Evolutionary conservation across 2,888 invertebrate species (phyloP), one percentile per base, ranked within the genome.

Genomic region (Paralinhomoeus sp.): DNA sequence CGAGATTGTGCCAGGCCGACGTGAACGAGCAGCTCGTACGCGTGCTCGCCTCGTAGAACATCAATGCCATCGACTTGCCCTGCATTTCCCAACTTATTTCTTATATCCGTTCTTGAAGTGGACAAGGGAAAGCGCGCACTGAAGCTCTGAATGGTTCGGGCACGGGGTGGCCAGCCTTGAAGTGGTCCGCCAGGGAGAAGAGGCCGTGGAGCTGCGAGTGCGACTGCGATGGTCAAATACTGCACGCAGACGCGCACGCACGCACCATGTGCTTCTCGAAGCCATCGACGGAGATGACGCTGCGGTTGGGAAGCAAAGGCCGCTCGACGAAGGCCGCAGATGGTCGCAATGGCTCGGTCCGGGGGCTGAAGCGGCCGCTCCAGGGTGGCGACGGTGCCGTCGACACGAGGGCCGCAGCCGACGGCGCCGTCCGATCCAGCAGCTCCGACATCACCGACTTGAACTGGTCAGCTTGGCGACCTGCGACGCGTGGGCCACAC

Each of bases 11-110:
- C 85, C 93, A 91, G 1, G 97, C 97, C 1, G 84, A 82, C 0
- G 82, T 74, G 68, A 99, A 99, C 61, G 91, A 93, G 62, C 83
- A 82, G 55, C 79, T 78, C 0, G 97, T 97, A 48, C 97, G 72
- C 0, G 97, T 99, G 62, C 89, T 91, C 0, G 78, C 85, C 72
- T 99, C 97, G 65, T 85, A 97, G 66, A 97, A 97, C 60, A 97
- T 75, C 0, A 81, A 82, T 2, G 87, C 80, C 82, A 97, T 80
- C 2, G 89, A 23, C 12, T 22, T 15, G 15, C 9, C 17, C 12
- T 35, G 15, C 9, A 9, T 35, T 21, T 41, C 9, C 17, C 12
- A 9, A 24, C n/a, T 35, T 21, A 37, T 37, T n/a, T n/a, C 17
- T 35, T 17, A 3, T 5, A 35, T 35, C 3, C 18, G 18, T 35